These are phyloP conservation scores for Chroicocephalus ridibundus DNA, from an alignment of 2,113 vertebrate genomes.

Conservation along the genomic window DNA sequence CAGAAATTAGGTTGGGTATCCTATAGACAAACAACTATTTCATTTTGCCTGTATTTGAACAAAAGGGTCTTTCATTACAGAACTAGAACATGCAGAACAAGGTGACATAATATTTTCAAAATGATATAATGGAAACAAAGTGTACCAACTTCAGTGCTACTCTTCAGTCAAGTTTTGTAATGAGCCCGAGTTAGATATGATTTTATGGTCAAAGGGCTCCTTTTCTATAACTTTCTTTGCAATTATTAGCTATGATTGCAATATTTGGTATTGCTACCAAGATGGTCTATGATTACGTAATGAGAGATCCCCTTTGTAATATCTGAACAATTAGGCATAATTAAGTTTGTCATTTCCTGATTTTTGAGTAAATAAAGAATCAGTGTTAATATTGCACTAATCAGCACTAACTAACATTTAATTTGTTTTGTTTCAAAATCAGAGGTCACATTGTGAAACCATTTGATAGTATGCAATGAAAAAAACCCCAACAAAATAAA, in stretches of 20 bases:
- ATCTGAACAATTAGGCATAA: slow-evolving; percentile 47
- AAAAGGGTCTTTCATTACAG: slow-evolving; percentile 6
- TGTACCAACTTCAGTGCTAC: background rate
- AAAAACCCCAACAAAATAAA: background rate
- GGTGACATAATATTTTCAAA: slow-evolving; percentile 31
- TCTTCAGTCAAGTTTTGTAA: background rate
- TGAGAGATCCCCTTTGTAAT: slow-evolving; percentile 41
- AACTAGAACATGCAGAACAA: background rate
- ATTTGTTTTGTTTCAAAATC: slow-evolving; percentile 58
- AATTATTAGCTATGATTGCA: background rate
- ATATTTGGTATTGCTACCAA: background rate
- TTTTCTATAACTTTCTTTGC: background rate
- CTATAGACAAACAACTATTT: background rate
- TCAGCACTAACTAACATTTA: slow-evolving; percentile 41
- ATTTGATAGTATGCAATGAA: background rate
- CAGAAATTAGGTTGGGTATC: background rate
- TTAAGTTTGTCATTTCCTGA: slow-evolving; percentile 61
- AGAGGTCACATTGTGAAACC: slow-evolving; percentile 50
- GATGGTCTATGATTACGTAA: slow-evolving; percentile 13
- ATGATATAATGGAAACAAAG: slow-evolving; percentile 5
- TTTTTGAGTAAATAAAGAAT: slow-evolving; percentile 58
- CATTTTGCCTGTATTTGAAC: slow-evolving; percentile 25
- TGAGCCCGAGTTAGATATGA: background rate
- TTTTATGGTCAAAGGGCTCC: background rate
- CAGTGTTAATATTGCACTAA: slow-evolving; percentile 45